phyloP scores from a whole-genome alignment of 1,140 invertebrate genomes.

The Lordiphosa clarofinis region DNA sequence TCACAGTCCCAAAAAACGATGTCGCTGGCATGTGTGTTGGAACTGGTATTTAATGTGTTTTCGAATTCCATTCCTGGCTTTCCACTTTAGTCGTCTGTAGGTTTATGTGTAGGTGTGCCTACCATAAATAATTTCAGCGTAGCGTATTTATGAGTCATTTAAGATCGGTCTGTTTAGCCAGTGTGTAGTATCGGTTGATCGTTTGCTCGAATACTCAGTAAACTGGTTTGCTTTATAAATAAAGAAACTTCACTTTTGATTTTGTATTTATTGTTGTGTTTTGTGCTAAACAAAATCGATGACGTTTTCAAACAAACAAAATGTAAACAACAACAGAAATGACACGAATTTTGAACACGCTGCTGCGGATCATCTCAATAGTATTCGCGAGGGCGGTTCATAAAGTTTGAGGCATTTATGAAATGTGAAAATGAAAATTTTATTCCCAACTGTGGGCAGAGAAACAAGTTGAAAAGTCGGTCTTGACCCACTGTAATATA shows the following conservation, averaged over 20 bases:
- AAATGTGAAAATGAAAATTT: no score
- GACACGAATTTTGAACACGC: conserved; percentile 5
- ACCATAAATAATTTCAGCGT: conserved; percentile 24
- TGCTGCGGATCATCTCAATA: not conserved
- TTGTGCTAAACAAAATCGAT: conserved; percentile 25
- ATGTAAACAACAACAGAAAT: conserved; percentile 42
- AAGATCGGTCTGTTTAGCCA: conserved; percentile 20
- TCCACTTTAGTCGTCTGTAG: conserved; percentile 17
- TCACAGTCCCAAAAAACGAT: not conserved
- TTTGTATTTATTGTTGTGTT: conserved; percentile 42
- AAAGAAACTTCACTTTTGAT: conserved; percentile 66
- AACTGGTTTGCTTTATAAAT: conserved; percentile 43
- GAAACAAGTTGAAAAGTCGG: no score
- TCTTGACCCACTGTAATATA: no score
- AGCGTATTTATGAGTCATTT: conserved; percentile 49
- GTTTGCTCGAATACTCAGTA: conserved; percentile 32
- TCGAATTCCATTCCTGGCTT: conserved; percentile 38
- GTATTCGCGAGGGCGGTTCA: not conserved
- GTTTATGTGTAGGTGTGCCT: conserved; percentile 31
- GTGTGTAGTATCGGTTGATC: conserved; percentile 29
- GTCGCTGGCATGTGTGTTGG: not conserved
- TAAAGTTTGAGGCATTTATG: no score
- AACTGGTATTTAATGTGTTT: conserved; percentile 23
- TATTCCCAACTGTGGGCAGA: no score
- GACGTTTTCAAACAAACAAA: conserved; percentile 35